These are phyloP conservation scores for Antechinus flavipes DNA, from an alignment of 2,113 vertebrate genomes.

Conservation along the genomic window DNA sequence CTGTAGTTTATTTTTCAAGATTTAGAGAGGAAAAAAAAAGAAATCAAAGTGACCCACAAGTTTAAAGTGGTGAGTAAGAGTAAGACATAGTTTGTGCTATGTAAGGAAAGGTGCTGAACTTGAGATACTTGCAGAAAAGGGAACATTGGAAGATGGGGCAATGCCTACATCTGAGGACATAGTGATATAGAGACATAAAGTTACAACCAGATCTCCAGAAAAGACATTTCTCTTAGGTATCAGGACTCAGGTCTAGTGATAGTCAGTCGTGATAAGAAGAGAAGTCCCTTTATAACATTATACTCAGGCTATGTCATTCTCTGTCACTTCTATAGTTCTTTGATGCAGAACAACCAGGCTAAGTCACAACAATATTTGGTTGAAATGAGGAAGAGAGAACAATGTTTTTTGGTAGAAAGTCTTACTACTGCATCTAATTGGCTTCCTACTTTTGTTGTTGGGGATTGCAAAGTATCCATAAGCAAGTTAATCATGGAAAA, in stretches of 20 bases:
- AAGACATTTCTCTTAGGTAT: not conserved
- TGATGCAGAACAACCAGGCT: not conserved
- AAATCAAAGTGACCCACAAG: not conserved
- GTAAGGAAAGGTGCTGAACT: not conserved
- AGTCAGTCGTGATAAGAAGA: not conserved
- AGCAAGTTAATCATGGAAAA: not conserved
- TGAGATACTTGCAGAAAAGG: not conserved
- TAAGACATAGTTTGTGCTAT: not conserved
- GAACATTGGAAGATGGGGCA: not conserved
- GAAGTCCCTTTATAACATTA: not conserved
- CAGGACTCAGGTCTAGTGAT: not conserved
- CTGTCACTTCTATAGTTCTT: not conserved
- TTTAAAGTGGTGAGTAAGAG: rapidly evolving
- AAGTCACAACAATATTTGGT: not conserved
- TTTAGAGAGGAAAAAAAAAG: not conserved
- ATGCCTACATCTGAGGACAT: not conserved
- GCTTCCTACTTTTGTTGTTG: not conserved
- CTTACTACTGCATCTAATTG: not conserved
- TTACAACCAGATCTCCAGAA: not conserved
- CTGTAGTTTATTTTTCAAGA: not conserved
- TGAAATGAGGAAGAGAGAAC: not conserved
- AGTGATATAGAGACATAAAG: not conserved
- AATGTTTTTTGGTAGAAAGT: not conserved
- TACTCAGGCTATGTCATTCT: not conserved
- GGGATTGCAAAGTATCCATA: not conserved